These are phyloP conservation scores for Nannobrachium achirus DNA, from an alignment of 2,113 vertebrate species.

Conservation along the genomic window DNA sequence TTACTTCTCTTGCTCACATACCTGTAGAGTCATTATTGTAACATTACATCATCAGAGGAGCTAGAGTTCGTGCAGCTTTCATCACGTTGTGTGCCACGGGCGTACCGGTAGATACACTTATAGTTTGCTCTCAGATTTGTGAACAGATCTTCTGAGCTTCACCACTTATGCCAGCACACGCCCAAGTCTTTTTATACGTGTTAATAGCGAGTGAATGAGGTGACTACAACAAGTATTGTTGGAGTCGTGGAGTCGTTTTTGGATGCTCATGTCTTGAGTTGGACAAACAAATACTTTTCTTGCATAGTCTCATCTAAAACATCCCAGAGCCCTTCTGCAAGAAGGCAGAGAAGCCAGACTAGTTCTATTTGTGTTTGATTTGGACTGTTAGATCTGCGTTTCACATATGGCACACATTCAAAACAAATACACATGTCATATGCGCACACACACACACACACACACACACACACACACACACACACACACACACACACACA, in stretches of 20 bases:
- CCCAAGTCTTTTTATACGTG: too few relatives aligned
- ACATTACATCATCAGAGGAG: conserved; percentile 17
- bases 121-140: not conserved
- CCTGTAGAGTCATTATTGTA: conserved; percentile 24
- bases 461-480: conserved; percentile 23
- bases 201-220: not conserved
- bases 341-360: conserved; percentile 19
- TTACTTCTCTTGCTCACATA: conserved; percentile 6
- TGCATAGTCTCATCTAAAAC: conserved; percentile 21
- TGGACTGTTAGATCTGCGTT: conserved; percentile 10
- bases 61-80: not conserved
- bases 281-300: conserved; percentile 5
- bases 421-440: conserved; percentile 6
- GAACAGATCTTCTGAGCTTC: not conserved
- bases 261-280: not conserved
- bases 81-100: conserved; percentile 11
- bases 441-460: not conserved
- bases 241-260: not conserved
- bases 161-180: too few relatives aligned
- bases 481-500: conserved; percentile 11
- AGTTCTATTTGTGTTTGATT: conserved; percentile 33
- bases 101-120: too few relatives aligned
- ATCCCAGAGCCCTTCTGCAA: conserved; percentile 1
- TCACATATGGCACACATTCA: conserved; percentile 22
- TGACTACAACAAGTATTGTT: not conserved